phyloP scores from a whole-genome alignment of 2,888 invertebrate species.

The Ptilodon capucinus region DNA sequence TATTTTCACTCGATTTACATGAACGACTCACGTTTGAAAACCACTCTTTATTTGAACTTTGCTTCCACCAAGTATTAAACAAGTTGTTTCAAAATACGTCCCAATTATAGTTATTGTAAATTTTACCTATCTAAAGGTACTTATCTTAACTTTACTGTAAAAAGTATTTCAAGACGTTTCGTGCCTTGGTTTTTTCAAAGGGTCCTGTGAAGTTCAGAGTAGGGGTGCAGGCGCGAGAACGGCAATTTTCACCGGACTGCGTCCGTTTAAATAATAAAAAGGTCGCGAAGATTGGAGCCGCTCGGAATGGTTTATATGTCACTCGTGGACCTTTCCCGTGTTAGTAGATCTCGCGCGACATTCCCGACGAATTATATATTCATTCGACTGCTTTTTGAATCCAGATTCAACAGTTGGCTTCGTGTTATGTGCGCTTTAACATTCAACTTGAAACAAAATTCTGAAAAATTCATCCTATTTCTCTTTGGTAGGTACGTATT shows the following conservation, averaged over 20 bases:
- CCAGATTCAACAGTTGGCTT: conserved; percentile 52
- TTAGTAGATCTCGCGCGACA: conserved; percentile 67
- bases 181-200: conserved; percentile 1
- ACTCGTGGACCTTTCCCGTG: conserved; percentile 73
- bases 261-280: conserved; percentile 79
- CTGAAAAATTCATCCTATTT: conserved; percentile 4
- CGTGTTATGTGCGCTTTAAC: conserved; percentile 31
- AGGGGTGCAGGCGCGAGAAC: conserved; percentile 50
- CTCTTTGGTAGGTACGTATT: background rate
- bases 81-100: too few species aligned
- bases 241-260: conserved; percentile 69
- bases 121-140: too few species aligned
- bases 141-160: too few species aligned
- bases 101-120: background rate
- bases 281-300: conserved; percentile 77
- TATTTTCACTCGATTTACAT: background rate
- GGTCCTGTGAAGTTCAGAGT: conserved; percentile 35
- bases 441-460: conserved; percentile 6
- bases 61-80: too few species aligned
- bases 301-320: conserved; percentile 80
- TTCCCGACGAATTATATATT: conserved; percentile 72
- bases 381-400: conserved; percentile 60
- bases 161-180: too few species aligned
- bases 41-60: background rate
- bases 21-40: background rate